A percentile compares a stretch with the other conserved stretches of the same genome.
Evolutionary conservation across 2,113 vertebrate genomes (phyloP).

Genomic region (Phodopus roborovskii): DNA sequence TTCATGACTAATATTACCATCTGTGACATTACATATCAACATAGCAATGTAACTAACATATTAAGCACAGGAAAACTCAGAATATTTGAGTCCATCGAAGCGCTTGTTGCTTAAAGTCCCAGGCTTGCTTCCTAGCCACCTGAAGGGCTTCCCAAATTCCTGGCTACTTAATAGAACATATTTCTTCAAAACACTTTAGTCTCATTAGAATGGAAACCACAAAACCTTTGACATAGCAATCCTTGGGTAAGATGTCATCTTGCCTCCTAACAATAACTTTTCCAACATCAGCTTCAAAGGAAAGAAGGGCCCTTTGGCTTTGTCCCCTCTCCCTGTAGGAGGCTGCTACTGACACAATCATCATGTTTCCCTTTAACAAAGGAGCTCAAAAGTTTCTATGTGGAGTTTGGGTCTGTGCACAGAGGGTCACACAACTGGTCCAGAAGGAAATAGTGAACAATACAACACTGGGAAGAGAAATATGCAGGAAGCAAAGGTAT

Average conservation of each 20-base stretch:
- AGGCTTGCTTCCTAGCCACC: slow-evolving; percentile 82
- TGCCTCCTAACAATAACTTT: slow-evolving; percentile 2
- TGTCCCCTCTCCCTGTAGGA: slow-evolving; percentile 4
- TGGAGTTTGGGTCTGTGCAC: background rate
- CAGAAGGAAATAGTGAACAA: background rate
- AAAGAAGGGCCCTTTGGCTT: slow-evolving; percentile 50
- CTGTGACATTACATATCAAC: slow-evolving; percentile 91
- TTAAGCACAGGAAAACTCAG: slow-evolving; percentile 86
- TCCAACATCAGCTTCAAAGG: slow-evolving; percentile 49
- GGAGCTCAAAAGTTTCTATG: background rate
- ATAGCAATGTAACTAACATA: slow-evolving; percentile 90
- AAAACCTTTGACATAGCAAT: slow-evolving; percentile 39
- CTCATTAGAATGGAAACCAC: slow-evolving; percentile 65
- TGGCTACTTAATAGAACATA: slow-evolving; percentile 60
- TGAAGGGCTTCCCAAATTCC: slow-evolving; percentile 80
- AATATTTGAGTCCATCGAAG: slow-evolving; percentile 86
- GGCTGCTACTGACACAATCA: slow-evolving; percentile 56
- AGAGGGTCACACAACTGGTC: background rate
- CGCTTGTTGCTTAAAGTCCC: slow-evolving; percentile 85
- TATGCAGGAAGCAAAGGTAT: background rate
- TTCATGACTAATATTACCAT: slow-evolving; percentile 92
- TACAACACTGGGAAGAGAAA: slow-evolving; percentile 20
- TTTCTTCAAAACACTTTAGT: slow-evolving; percentile 77
- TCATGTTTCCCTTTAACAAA: background rate
- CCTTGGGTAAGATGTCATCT: slow-evolving; percentile 42